Evolutionary conservation across 2,888 invertebrate species (phyloP), one percentile per base, ranked within the genome.

Genomic region (Acanthococcus lagerstroemiae): DNA sequence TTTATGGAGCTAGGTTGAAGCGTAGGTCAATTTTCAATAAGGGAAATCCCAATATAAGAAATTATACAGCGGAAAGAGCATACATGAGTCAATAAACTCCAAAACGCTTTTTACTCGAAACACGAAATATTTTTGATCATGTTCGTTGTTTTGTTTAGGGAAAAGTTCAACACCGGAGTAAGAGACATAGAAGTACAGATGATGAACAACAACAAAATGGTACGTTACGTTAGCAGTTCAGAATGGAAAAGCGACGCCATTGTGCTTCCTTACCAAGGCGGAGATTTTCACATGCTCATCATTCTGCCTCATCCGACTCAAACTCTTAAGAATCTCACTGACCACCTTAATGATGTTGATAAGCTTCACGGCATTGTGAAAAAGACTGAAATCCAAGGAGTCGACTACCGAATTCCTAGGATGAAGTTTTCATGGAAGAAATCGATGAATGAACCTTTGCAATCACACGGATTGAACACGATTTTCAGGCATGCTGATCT

Each of bases 141-240:
- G n/a, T n/a, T n/a, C n/a, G n/a, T 37, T 37, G 12, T 37, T 37
- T 37, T 1, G 21, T 6, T 7, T 17, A 56, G 56, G 3, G 56
- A 56, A 21, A 56, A 56, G 30, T 56, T 56, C 56, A 12, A 30
- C 30, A 56, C 56, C 56, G 56, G 56, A n/a, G 17, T 37, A 4
- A 37, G 21, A 30, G 37, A 56, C 3, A 30, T 56, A 1, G 56
- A 56, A 2, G 37, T 19, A 7, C 30, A 17, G 6, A 30, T 30
- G 56, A 56, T 56, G 56, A 27, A 30, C 25, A 4, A 15, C 2
- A 55, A 12, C 4, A 26, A 15, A 24, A 26, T n/a, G 12, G n/a
- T 56, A 7, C 30, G 3, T 30, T 56, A 56, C 37, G 3, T 12
- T 3, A 7, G 7, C 6, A 30, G 21, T 15, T 6, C 4, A 4